Base-by-base conservation (phyloP, 2,888 invertebrate species). In the Scelioninae gen. 1 region DNA sequence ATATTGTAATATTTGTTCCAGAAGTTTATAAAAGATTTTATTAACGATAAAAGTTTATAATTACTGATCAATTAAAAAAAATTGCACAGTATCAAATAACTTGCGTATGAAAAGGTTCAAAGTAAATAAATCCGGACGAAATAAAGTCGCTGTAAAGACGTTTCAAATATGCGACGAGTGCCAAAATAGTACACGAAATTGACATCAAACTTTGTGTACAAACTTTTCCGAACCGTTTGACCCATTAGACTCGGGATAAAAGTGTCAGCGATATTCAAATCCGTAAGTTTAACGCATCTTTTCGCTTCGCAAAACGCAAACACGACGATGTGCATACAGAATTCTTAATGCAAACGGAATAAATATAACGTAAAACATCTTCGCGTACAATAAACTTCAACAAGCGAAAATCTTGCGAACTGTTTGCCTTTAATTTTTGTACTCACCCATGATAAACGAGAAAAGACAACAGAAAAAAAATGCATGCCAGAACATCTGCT, bases 401-500 rank as follows among this genome's bases (percentile, higher is more conserved):
- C 38, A 16, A 32, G 47, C 49, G 38, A 34, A 23, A 58, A 47
- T 40, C 31, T 32, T 29, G 32, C 65, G 47, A 68, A 62, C 69
- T 75, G 63, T 80, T 60, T 80, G 43, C 58, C 16, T 32, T 31
- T 47, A 68, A 80, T 58, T 60, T 68, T 68, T 49, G 11, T 66
- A 93, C 95, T 95, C 93, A 96, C 96, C 96, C 96, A 89, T 96
- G 96, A 93, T 97, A 97, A 55, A 95, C 94, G 43, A 97, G 94
- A 84, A 97, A 94, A 0, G 97, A 96, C 79, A 96, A 93, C 7
- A 97, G 94, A 92, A 97, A 97, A 93, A 97, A 96, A 56, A 96
- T 94, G 88, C 96, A 96, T 6, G 97, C 96, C 74, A 97, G 93
- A 2, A 97, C 95, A 91, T 98, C 98, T 5, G 98, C 97, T 88